phyloP scores from a whole-genome alignment of 2,113 vertebrate genomes.

The Xenotilapia longispinis region DNA sequence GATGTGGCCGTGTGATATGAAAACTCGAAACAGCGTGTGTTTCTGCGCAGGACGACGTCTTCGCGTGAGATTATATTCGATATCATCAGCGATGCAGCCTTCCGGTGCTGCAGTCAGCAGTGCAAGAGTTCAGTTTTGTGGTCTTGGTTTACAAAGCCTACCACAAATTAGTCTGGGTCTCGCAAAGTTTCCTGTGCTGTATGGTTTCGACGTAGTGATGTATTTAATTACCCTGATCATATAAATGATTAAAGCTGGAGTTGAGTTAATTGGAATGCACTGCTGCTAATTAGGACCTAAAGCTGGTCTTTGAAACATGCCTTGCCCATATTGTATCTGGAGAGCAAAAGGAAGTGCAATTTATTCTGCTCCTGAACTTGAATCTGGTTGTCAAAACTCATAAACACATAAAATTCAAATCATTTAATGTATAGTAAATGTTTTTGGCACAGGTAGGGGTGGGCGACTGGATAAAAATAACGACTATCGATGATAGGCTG shows the following conservation, averaged over 20 bases:
- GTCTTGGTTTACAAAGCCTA: neutral
- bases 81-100: neutral
- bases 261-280: neutral
- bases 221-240: constrained; percentile 9
- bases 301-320: neutral
- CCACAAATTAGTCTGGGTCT: neutral
- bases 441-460: rapidly evolving
- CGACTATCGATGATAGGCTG: neutral
- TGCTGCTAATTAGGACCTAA: constrained; percentile 7
- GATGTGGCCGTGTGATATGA: constrained; percentile 1
- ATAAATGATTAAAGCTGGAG: constrained; percentile 19
- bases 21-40: neutral
- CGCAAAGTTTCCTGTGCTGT: neutral
- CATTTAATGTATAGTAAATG: neutral
- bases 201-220: neutral
- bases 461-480: neutral
- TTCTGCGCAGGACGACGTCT: neutral
- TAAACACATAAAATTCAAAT: neutral
- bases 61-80: neutral
- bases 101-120: neutral
- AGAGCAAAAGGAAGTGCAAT: neutral
- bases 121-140: neutral
- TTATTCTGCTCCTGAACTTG: neutral
- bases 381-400: neutral
- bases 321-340: neutral